Evolutionary conservation across 2,888 invertebrate species (phyloP), one percentile per base, ranked within the genome.

Genomic region (Chironomus tentans): DNA sequence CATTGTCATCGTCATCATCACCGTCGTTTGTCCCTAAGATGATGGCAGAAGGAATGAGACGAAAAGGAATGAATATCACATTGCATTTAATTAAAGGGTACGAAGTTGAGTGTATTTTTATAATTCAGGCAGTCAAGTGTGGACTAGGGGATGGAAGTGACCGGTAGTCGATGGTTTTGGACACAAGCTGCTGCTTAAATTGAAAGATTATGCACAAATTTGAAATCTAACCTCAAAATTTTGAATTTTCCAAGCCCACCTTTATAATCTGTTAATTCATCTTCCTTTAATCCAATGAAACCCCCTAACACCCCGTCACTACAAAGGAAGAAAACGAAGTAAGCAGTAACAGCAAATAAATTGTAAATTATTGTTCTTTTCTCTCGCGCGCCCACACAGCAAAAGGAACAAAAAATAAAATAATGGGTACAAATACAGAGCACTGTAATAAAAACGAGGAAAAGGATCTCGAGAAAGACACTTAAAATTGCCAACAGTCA

Each of bases 361-460:
- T 70, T 70, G 70, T 70, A 47, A 70, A 70, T 70, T 70, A 70
- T 56, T 70, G 70, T 50, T 48, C n/a, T 22, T 50, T 56, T 1
- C 70, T 65, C 24, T 56, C 18, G 6, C 13, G 21, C 65, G 13
- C 65, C 65, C 65, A 24, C 56, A 65, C 13, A 10, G 22, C n/a
- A 56, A 18, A 56, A 56, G 18, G 18, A n/a, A 15, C 15, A 18
- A 56, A 28, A 4, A 28, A 70, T 70, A 22, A 56, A 70, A 56
- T 38, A 56, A 48, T 56, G 50, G 56, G 13, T 38, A 28, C 21
- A 15, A 62, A 12, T 21, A 21, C 21, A 18, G 62, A 68, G 68
- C 6, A 56, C 15, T 56, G 56, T 18, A 18, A 56, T 10, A 38
- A 38, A 10, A 38, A 10, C 38, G 38, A 38, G 38, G 10, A 38